A percentile compares a stretch with the other conserved stretches of the same genome.
These are phyloP conservation scores for Ophonus ardosiacus DNA, from an alignment of 2,888 invertebrate genomes.

Conservation along the genomic window DNA sequence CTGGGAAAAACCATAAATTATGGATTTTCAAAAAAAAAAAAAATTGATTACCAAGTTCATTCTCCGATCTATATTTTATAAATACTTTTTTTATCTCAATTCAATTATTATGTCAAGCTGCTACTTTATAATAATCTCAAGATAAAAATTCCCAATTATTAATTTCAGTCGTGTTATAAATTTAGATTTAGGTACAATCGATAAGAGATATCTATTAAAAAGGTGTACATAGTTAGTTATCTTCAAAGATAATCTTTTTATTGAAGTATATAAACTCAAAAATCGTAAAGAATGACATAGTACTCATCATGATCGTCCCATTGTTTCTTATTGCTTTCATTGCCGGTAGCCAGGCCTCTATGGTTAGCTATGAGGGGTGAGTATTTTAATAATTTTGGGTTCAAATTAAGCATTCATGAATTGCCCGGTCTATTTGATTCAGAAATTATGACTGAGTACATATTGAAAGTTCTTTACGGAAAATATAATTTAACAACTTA, in stretches of 20 bases:
- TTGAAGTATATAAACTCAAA: background rate
- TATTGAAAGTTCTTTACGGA: background rate
- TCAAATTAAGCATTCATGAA: too few relatives aligned
- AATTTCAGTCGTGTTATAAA: too few relatives aligned
- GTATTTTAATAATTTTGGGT: background rate
- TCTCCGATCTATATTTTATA: too few relatives aligned
- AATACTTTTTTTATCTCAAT: too few relatives aligned
- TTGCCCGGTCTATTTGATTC: background rate
- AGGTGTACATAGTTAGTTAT: background rate
- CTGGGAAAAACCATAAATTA: too few relatives aligned
- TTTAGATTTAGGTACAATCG: too few relatives aligned
- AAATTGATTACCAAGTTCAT: too few relatives aligned
- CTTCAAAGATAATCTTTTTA: background rate
- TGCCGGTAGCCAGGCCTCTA: slow-evolving; percentile 50
- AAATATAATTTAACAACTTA: background rate
- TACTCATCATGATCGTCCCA: slow-evolving; percentile 38
- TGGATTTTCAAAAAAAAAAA: too few relatives aligned
- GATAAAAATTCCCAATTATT: too few relatives aligned
- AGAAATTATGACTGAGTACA: background rate
- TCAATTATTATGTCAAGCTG: too few relatives aligned
- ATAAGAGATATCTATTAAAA: too few relatives aligned
- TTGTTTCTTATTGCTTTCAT: slow-evolving; percentile 50
- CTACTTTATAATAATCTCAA: too few relatives aligned
- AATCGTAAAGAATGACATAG: background rate
- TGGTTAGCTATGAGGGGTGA: slow-evolving; percentile 64